Conservation (phyloP, 2,797 vertebrate species). For the Gymnocypris eckloni region DNA sequence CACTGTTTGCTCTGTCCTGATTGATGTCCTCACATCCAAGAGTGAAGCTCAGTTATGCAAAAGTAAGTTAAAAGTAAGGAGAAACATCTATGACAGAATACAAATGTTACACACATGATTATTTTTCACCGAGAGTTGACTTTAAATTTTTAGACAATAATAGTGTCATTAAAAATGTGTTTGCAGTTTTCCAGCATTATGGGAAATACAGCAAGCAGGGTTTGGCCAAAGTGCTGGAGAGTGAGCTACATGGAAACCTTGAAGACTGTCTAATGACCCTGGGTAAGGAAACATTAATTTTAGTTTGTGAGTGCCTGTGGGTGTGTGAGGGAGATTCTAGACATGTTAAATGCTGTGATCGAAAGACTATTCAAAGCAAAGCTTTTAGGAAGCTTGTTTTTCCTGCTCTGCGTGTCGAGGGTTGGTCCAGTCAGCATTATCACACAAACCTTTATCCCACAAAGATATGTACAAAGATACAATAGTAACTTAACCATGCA, state of each 20-base stretch:
- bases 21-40: slow-evolving; percentile 81
- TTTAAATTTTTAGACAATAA: not conserved
- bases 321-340: not conserved
- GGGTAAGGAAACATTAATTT: slow-evolving; percentile 65
- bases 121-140: not conserved
- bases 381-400: slow-evolving; percentile 8
- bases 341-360: slow-evolving; percentile 7
- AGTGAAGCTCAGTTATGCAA: slow-evolving; percentile 82
- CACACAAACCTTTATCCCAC: not conserved
- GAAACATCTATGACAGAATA: not conserved
- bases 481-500: not conserved
- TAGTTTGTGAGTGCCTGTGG: slow-evolving; percentile 17
- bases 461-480: not conserved
- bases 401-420: slow-evolving; percentile 32
- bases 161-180: not conserved
- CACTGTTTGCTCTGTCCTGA: slow-evolving; percentile 76
- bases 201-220: slow-evolving; percentile 70
- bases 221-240: slow-evolving; percentile 72
- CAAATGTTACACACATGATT: not conserved
- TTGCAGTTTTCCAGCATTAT: slow-evolving; percentile 51
- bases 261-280: slow-evolving; percentile 78
- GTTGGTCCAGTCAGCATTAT: not conserved
- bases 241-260: slow-evolving; percentile 75
- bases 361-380: not conserved
- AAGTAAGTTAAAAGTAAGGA: slow-evolving; percentile 72